phyloP scores from a whole-genome alignment of 2,113 vertebrate genomes.

The Speoplatyrhinus poulsoni region DNA sequence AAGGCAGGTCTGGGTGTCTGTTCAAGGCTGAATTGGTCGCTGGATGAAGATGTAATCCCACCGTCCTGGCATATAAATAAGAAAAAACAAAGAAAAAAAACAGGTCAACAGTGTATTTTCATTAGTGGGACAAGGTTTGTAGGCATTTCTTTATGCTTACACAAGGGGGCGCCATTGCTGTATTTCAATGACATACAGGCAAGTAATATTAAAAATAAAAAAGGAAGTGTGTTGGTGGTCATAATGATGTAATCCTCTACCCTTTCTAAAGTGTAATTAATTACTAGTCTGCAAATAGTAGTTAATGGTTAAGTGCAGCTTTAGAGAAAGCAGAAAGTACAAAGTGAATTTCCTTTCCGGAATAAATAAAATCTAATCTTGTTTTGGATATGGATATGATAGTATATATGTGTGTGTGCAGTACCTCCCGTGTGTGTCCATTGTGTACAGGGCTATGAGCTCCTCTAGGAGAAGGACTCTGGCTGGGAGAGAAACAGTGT shows the following conservation, averaged over 20 bases:
- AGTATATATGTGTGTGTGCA: neutral
- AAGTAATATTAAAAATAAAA: slow-evolving; percentile 15
- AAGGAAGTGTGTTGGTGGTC: neutral
- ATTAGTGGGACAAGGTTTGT: neutral
- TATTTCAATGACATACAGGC: neutral
- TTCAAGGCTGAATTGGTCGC: slow-evolving; percentile 30
- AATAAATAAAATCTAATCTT: neutral
- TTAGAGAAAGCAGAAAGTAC: too few species aligned
- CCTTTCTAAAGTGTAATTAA: neutral
- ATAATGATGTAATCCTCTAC: neutral
- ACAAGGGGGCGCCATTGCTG: slow-evolving; percentile 40
- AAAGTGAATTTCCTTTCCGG: neutral
- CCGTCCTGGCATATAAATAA: slow-evolving; percentile 35
- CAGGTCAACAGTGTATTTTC: neutral
- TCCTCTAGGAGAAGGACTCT: slow-evolving; percentile 34
- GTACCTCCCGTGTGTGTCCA: slow-evolving; percentile 53
- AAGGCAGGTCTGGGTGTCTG: slow-evolving; percentile 76
- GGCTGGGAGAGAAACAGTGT: slow-evolving; percentile 39
- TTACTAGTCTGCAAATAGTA: too few species aligned
- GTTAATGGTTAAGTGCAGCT: too few species aligned
- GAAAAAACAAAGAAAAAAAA: neutral
- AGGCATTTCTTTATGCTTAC: slow-evolving; percentile 4
- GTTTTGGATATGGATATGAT: neutral
- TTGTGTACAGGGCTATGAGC: slow-evolving; percentile 50
- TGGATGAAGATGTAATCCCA: slow-evolving; percentile 39